Conservation (phyloP, 2,797 vertebrate genomes). For the Cynodonichthys magdalenae region DNA sequence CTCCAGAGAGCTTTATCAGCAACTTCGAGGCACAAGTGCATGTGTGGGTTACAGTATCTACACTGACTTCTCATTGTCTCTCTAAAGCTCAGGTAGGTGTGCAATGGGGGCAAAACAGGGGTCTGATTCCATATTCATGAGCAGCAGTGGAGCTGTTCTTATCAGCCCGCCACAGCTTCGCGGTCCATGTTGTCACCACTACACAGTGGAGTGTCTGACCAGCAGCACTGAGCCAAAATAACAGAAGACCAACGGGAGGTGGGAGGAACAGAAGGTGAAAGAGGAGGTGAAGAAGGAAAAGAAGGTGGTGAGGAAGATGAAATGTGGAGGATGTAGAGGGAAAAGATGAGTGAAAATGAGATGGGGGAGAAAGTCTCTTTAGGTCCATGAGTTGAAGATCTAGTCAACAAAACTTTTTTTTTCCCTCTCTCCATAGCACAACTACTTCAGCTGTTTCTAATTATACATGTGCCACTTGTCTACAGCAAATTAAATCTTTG, state of each 20-base stretch:
- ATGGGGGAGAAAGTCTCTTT: not conserved
- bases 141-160: constrained; percentile 40
- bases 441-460: too few relatives aligned
- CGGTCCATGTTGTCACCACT: constrained; percentile 35
- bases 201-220: constrained; percentile 24
- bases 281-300: not conserved
- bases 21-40: constrained; percentile 28
- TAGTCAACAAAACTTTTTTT: too few relatives aligned
- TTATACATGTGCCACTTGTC: too few relatives aligned
- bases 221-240: constrained; percentile 26
- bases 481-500: too few relatives aligned
- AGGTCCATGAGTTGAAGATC: too few relatives aligned
- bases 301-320: not conserved
- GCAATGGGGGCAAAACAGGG: constrained; percentile 8
- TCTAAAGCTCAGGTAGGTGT: constrained; percentile 1
- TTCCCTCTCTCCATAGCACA: too few relatives aligned
- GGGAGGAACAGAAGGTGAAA: constrained; percentile 10
- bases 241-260: constrained; percentile 31
- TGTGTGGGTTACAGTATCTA: constrained; percentile 31
- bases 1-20: constrained; percentile 57
- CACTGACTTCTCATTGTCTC: constrained; percentile 32
- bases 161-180: constrained; percentile 60
- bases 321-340: not conserved
- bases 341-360: not conserved
- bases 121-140: constrained; percentile 58